phyloP scores from a whole-genome alignment of 2,797 vertebrate species.

The Pangasius mekongensis region DNA sequence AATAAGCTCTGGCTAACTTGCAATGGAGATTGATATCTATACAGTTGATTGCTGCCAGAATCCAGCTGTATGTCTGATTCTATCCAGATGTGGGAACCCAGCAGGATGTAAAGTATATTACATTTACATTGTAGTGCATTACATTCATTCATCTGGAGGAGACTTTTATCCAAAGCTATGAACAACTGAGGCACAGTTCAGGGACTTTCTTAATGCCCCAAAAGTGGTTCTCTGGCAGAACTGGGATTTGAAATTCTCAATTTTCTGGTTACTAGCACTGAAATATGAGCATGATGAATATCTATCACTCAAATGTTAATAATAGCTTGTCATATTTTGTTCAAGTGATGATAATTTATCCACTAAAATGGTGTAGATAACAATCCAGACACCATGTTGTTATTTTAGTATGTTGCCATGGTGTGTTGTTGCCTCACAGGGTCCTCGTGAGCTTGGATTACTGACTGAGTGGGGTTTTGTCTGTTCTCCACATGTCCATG shows the following conservation, averaged over 20 bases:
- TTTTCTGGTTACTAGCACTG: not conserved
- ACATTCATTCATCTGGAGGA: not conserved
- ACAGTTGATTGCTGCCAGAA: constrained; percentile 16
- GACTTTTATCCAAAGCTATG: not conserved
- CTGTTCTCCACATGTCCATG: not conserved
- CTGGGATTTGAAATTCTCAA: not conserved
- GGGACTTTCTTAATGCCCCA: not conserved
- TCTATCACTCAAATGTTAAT: not conserved
- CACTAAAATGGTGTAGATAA: not conserved
- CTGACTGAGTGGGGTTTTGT: not conserved
- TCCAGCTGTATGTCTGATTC: not conserved
- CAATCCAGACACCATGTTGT: not conserved
- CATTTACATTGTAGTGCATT: constrained; percentile 5
- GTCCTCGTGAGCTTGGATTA: not conserved
- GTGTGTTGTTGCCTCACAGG: not conserved
- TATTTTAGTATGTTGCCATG: not conserved
- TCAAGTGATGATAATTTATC: not conserved
- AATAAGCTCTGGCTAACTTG: constrained; percentile 1
- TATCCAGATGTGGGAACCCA: constrained; percentile 20
- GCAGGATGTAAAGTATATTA: constrained; percentile 1
- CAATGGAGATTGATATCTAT: constrained; percentile 17
- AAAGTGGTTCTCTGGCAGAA: not conserved
- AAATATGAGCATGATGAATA: not conserved
- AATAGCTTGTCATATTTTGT: not conserved
- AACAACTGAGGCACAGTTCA: not conserved